These are phyloP conservation scores for Limulus polyphemus DNA, from an alignment of 2,888 invertebrate species.

Conservation along the genomic window DNA sequence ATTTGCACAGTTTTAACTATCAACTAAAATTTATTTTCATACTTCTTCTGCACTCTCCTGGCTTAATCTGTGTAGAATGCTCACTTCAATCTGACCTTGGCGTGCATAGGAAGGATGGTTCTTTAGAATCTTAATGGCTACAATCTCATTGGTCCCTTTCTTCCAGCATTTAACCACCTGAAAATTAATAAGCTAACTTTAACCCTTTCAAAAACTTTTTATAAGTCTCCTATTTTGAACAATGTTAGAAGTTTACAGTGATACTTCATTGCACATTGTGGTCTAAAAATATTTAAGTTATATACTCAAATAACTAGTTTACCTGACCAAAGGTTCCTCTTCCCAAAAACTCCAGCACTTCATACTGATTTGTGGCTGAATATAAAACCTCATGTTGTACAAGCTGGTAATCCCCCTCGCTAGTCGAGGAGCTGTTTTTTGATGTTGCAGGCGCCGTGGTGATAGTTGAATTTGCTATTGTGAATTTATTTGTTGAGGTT, in stretches of 20 bases:
- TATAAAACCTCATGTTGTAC: constrained; percentile 96
- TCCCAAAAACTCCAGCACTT: constrained; percentile 97
- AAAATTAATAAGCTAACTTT: too few species aligned
- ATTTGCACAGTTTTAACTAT: too few species aligned
- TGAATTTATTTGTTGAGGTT: too few species aligned
- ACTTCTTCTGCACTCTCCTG: constrained; percentile 92
- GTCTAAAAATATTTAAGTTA: too few species aligned
- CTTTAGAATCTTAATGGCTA: constrained; percentile 99
- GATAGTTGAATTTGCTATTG: constrained; percentile 11
- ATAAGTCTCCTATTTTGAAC: too few species aligned
- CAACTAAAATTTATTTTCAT: neutral
- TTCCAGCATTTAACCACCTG: constrained; percentile 99
- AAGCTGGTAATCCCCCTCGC: constrained; percentile 95
- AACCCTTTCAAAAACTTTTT: too few species aligned
- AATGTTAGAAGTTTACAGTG: too few species aligned
- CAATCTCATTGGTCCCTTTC: constrained; percentile 99
- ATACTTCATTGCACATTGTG: too few species aligned
- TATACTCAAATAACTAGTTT: too few species aligned
- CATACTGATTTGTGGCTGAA: constrained; percentile 79
- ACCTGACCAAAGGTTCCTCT: constrained; percentile 90
- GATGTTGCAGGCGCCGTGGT: constrained; percentile 24
- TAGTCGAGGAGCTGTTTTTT: constrained; percentile 58
- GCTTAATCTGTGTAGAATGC: constrained; percentile 52
- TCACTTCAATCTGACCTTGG: constrained; percentile 98
- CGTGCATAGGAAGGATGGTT: constrained; percentile 99